Base-by-base conservation (phyloP, 2,797 vertebrate species). In the Microctenopoma steveboyesi region DNA sequence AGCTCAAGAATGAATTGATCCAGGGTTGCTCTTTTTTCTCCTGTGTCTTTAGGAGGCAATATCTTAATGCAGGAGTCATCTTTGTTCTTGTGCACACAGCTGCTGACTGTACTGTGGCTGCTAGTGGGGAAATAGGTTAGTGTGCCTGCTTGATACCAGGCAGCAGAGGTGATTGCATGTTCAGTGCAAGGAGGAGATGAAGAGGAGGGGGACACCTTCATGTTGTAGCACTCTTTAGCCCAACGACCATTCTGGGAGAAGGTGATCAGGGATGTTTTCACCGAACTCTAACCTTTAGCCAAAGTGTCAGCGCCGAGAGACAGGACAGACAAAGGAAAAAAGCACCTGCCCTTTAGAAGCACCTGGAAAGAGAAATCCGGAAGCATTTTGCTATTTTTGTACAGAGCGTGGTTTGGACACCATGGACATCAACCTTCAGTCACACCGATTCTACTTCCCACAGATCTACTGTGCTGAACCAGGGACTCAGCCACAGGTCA, bases 371-470 rank as follows among this genome's bases (percentile, higher is more conserved):
- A 30, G 10, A 45, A 48, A 56, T 35, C 15, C 13, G 49, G 67
- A 55, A 28, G 0, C 37, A 63, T 56, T 16, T 28, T 46, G 4
- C 40, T 15, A 14, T 33, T 11, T 12, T 64, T 27, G 37, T 56
- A 10, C 2, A 8, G 30, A 48, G 45, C 37, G 50, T 51, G 60
- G 9, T 28, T 69, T 57, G 43, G 66, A 61, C 85, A 60, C 57
- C 75, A 95, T 95, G 94, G 93, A 94, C 64, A 90, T 93, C 87
- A 95, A 94, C 85, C 88, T 94, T 5, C 94, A 93, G 84, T 87
- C 92, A 4, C 92, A 94, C n/a, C 91, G 90, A 12, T 93, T 94
- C 69, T 93, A 91, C 87, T 93, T 94, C 82, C 93, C 92, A 13
- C 92, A 92, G 77, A 92, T 94, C 85, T 93, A 92, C 91, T 93